Evolutionary conservation across 2,797 vertebrate species (phyloP).

Genomic region (Lycodopsis pacificus): DNA sequence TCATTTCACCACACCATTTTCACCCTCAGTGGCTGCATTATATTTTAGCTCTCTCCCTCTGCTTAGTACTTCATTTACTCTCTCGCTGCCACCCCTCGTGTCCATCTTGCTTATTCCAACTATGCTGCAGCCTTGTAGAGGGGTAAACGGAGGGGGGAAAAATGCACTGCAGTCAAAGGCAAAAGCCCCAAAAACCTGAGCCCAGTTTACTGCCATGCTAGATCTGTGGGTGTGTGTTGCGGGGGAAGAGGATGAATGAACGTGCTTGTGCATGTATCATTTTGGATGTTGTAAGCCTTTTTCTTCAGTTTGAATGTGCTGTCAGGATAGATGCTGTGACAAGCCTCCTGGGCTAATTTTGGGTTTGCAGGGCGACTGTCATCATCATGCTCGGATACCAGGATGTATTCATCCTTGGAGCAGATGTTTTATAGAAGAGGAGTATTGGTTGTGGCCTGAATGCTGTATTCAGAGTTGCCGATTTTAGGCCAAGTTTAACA

Average conservation of each 20-base stretch:
- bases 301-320: constrained; percentile 24
- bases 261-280: constrained; percentile 17
- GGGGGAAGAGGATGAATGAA: constrained; percentile 29
- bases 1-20: constrained; percentile 63
- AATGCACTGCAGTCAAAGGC: constrained; percentile 63
- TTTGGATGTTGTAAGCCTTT: constrained; percentile 32
- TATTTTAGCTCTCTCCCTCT: constrained; percentile 40
- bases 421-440: not conserved
- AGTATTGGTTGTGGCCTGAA: not conserved
- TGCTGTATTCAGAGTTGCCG: not conserved
- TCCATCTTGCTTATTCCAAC: constrained; percentile 62
- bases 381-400: not conserved
- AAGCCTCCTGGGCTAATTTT: constrained; percentile 39
- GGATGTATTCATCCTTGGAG: not conserved
- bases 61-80: constrained; percentile 55
- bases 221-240: constrained; percentile 24
- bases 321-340: constrained; percentile 11
- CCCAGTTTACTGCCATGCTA: constrained; percentile 27
- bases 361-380: constrained; percentile 2
- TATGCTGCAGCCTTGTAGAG: constrained; percentile 63
- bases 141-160: constrained; percentile 26
- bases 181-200: constrained; percentile 32
- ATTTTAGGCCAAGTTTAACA: not conserved
- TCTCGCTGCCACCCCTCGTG: constrained; percentile 52
- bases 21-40: constrained; percentile 53